Base-by-base conservation (phyloP, 2,113 vertebrate genomes). In the Pseudopodoces humilis region DNA sequence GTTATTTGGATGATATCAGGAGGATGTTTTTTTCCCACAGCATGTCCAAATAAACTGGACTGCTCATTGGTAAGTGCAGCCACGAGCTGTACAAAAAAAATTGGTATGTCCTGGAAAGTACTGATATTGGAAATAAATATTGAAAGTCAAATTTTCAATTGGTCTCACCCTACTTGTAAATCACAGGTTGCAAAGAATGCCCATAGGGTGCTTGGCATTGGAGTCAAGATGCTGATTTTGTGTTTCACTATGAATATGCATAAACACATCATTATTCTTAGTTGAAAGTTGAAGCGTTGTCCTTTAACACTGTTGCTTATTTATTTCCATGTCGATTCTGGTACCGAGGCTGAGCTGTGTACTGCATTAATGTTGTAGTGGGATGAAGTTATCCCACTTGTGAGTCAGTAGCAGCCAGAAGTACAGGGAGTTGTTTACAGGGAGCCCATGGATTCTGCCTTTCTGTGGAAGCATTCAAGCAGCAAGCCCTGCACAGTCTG, bases 371-470 rank as follows among this genome's bases (percentile, higher is more conserved):
- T 88, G 96, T 37, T 95, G 94, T 91, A 96, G 96, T 75, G 82
- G 91, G 96, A 97, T 97, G 92, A 97, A 98, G 94, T 97, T 96
- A 94, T 94, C 86, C 80, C 90, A 43, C 95, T 98, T 79, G 81
- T 96, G 95, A 97, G 97, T 96, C 96, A 85, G 97, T 30, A 93
- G 97, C 96, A 97, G 96, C 91, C 97, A 97, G 97, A 98, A 98
- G 98, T 98, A 94, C 97, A 96, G 98, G 98, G 97, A 97, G 96
- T 96, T 98, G 98, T 97, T 98, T 98, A 98, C 98, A 98, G 98
- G 97, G 97, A 97, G 97, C 96, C 98, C 98, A 96, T 97, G 97
- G 98, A 98, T 97, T 98, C 96, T 93, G 95, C 96, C 95, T 98
- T 98, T 98, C 98, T 98, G 98, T 98, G 95, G 97, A 97, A 98